A percentile compares a stretch with the other conserved stretches of the same genome.
Evolutionary conservation across 2,113 vertebrate species (phyloP).

Genomic region (Riparia riparia): DNA sequence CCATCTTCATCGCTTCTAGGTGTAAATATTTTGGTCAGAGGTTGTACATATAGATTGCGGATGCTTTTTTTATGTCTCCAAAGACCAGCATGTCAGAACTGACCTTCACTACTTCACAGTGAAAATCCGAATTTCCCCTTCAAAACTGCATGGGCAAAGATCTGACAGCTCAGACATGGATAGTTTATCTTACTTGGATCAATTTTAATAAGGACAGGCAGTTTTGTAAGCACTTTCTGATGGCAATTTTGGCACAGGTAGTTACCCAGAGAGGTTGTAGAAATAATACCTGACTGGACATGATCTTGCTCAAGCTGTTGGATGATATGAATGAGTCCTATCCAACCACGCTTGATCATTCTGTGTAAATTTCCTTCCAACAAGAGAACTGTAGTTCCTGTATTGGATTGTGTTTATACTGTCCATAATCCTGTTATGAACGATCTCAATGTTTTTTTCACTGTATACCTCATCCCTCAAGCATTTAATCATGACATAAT

Average conservation of each 20-base stretch:
- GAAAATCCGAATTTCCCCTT: background rate
- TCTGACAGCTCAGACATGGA: background rate
- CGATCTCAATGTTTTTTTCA: background rate
- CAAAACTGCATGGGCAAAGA: background rate
- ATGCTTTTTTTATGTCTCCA: background rate
- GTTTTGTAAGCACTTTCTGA: background rate
- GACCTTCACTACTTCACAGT: background rate
- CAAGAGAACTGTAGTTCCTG: background rate
- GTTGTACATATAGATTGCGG: background rate
- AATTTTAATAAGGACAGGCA: background rate
- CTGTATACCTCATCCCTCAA: background rate
- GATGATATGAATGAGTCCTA: background rate
- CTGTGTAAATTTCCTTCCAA: background rate
- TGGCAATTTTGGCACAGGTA: background rate
- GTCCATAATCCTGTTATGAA: background rate
- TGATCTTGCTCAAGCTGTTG: background rate
- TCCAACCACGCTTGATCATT: background rate
- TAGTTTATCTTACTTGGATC: background rate
- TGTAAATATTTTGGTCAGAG: background rate
- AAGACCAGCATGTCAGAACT: background rate
- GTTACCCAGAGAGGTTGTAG: background rate
- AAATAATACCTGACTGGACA: fast-evolving
- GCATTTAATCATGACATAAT: background rate
- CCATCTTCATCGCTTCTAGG: background rate
- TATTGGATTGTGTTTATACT: background rate